Evolutionary conservation across 2,797 vertebrate species (phyloP), one percentile per base, ranked within the genome.

Genomic region (Mycteria americana): DNA sequence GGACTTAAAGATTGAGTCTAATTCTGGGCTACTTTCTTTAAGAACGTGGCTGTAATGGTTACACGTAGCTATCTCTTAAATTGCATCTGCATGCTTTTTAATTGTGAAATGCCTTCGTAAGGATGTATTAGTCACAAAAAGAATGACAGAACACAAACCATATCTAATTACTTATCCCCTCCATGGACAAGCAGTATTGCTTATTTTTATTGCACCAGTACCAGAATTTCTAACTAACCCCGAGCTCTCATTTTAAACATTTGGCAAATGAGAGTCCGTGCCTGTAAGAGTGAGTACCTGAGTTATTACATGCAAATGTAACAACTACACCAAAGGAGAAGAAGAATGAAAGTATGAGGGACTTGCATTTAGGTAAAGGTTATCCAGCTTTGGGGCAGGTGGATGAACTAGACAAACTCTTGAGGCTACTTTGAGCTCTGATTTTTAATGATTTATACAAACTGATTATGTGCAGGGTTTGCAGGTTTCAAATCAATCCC

Each of bases 401-500:
- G 33, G 73, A 54, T 57, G 85, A 88, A 65, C 76, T 27, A 68
- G 53, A 89, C 62, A 92, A 92, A 83, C 75, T 89, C 92, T 18
- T 35, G 85, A 95, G 85, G 85, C 82, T 96, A 65, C 89, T 95
- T 65, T 5, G 0, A 91, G 85, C 75, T 72, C 73, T 28, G 51
- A 0, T 67, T 91, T 95, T 85, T 33, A 87, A 89, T 37, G 78
- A 85, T 89, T 95, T 94, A 77, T 78, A 94, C 83, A 94, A 65
- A 78, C 70, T 80, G 72, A 59, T 75, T 67, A 93, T 95, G 24
- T 95, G 96, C 95, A 93, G 54, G 92, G 89, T 63, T 95, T 96
- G 93, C 95, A 90, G 91, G 69, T 93, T 97, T 92, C 85, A 63
- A 84, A 93, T 50, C 91, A 96, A 93, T 84, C 93, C 92, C 87